Conservation (phyloP, 1,140 invertebrate genomes). For the Panagrolaimus sp. region DNA sequence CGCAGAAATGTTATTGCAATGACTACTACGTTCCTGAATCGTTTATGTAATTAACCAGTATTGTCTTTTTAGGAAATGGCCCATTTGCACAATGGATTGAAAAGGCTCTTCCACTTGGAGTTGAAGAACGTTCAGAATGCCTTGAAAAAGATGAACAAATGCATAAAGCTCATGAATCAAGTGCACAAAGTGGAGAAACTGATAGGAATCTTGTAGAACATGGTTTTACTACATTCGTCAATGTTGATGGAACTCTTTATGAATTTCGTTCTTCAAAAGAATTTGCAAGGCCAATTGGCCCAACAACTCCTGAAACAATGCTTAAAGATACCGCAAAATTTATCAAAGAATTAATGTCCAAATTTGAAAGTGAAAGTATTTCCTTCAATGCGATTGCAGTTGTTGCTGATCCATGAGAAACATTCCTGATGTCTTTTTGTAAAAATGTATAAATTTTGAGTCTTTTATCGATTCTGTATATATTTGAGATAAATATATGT, state of each 20-base stretch:
- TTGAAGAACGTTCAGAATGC: conserved; percentile 44
- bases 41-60: too few species aligned
- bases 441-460: too few species aligned
- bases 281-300: conserved; percentile 49
- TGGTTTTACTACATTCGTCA: conserved; percentile 48
- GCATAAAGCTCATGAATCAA: conserved; percentile 28
- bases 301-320: conserved; percentile 37
- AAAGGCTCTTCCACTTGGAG: conserved; percentile 19
- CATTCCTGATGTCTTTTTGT: too few species aligned
- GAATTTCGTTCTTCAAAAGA: conserved; percentile 27
- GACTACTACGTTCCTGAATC: too few species aligned
- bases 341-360: conserved; percentile 37
- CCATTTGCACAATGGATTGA: conserved; percentile 32
- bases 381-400: conserved; percentile 44
- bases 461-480: too few species aligned
- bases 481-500: too few species aligned
- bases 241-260: conserved; percentile 27
- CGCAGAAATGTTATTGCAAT: too few species aligned
- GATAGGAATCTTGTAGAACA: conserved; percentile 32
- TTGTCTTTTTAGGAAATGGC: conserved; percentile 38
- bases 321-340: conserved; percentile 37
- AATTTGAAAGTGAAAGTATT: conserved; percentile 28
- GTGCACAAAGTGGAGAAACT: conserved; percentile 40
- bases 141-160: conserved; percentile 31
- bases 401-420: conserved; percentile 24